Evolutionary conservation across 2,888 invertebrate genomes (phyloP), one percentile per base, ranked within the genome.

Genomic region (Lasioglossum pauxillum): DNA sequence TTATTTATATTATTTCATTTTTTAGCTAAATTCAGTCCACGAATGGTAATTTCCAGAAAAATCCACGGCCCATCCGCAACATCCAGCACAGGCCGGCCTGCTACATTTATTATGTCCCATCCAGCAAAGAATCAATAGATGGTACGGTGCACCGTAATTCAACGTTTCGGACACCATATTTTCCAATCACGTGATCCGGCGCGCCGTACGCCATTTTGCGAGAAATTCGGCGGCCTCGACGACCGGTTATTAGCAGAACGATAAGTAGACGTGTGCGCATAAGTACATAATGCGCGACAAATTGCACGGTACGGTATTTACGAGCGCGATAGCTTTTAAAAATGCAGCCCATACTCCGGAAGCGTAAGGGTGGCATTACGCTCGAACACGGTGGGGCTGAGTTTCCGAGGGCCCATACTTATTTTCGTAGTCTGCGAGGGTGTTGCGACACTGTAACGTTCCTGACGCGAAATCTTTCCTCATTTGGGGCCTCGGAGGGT

Each of bases 221-320:
- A 69, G 44, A 75, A 64, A 67, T 80, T 80, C 38, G 80, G 46
- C 38, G 16, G 67, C n/a, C 64, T 19, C 35, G 44, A 35, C 16
- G 31, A 16, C 57, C 69, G n/a, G 67, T 77, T 35, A 57, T 77
- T 74, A 75, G 23, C 73, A 35, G 23, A 38, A 74, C 49, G 73
- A 78, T 74, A 64, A 75, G 67, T 60, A 44, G 69, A 19, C 57
- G 74, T 19, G 80, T 27, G 8, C 19, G 57, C 49, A 35, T 60
- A 60, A 83, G 86, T 69, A 44, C 64, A 76, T 83, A 85, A 87
- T 81, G 81, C 83, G n/a, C 71, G 79, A 78, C 74, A 79, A 87
- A 87, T 83, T 87, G 82, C 78, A 49, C 41, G 64, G 38, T 31
- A 74, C 64, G 76, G 78, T 49, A 71, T 78, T 71, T 41, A 73